Base-by-base conservation (phyloP, 2,113 vertebrate species). In the Pterocles orientalis region DNA sequence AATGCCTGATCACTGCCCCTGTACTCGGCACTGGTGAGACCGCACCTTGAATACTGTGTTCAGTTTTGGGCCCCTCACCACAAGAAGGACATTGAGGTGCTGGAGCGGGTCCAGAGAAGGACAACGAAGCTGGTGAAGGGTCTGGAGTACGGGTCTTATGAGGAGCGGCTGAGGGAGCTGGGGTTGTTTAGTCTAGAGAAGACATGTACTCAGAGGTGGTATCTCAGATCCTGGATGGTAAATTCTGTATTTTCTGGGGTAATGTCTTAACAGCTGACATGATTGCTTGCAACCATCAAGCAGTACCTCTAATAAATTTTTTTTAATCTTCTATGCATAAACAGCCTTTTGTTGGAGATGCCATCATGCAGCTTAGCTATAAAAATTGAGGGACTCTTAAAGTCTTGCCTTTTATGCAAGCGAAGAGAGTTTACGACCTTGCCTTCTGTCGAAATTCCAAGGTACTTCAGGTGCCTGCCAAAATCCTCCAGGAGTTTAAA, bases 401-500 rank as follows among this genome's bases (percentile, higher is more conserved):
- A 34, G 39, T 77, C 81, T 69, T 12, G 31, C 81, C 72, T 88
- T 86, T 60, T 90, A 36, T 82, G 89, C 29, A 82, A 77, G 80
- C 60, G 66, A 64, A 75, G 70, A 83, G 84, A 88, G 86, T 93
- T 95, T 95, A 88, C 0, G 64, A 92, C 93, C 93, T 93, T 75
- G 86, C 31, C 31, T 91, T 86, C 82, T 95, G 92, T 91, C 29
- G 0, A 85, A 86, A 80, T 88, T 82, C 90, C 92, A 92, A 39
- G 75, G 92, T 79, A 85, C 93, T 91, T 91, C 36, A 41, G 94
- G 88, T 92, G 92, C 90, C 75, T 94, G 88, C 93, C 95, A 96
- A 88, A 92, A 70, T 89, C 75, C 58, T 91, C 54, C 76, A 82
- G 86, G 82, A 93, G 73, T 95, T 95, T 94, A 82, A 92, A 82